phyloP scores from a whole-genome alignment of 2,888 invertebrate species.

The Leucophora obtusa region DNA sequence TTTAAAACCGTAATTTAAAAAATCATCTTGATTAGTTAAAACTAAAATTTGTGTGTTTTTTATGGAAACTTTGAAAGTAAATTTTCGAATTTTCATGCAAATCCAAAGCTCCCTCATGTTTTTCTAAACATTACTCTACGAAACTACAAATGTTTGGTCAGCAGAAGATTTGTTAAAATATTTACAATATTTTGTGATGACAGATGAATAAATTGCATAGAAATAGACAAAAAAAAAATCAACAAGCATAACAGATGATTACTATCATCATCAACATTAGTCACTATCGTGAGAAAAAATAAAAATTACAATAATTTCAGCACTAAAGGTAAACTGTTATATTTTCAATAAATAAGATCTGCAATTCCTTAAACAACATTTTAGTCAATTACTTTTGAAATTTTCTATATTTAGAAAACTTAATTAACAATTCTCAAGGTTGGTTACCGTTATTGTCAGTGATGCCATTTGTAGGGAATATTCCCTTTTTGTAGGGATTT shows the following conservation, averaged over 20 bases:
- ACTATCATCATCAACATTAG: slow-evolving; percentile 11
- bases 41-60: not conserved
- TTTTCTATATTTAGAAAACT: no score
- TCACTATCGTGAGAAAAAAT: slow-evolving; percentile 30
- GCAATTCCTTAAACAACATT: no score
- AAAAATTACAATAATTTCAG: not conserved
- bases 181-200: slow-evolving; percentile 30
- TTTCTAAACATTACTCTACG: not conserved
- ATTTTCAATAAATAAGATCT: not conserved
- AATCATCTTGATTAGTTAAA: slow-evolving; percentile 37
- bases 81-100: slow-evolving; percentile 12
- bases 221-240: slow-evolving; percentile 17
- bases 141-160: slow-evolving; percentile 13
- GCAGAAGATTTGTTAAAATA: slow-evolving; percentile 4
- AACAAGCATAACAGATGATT: slow-evolving; percentile 21
- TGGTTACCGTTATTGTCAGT: no score
- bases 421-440: no score
- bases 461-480: no score
- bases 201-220: slow-evolving; percentile 44
- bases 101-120: slow-evolving; percentile 18
- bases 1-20: slow-evolving; percentile 15
- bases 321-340: not conserved
- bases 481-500: no score
- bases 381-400: no score
- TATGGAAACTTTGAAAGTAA: slow-evolving; percentile 7